Evolutionary conservation across 2,888 invertebrate genomes (phyloP).

Genomic region (Stegana nigrithorax): DNA sequence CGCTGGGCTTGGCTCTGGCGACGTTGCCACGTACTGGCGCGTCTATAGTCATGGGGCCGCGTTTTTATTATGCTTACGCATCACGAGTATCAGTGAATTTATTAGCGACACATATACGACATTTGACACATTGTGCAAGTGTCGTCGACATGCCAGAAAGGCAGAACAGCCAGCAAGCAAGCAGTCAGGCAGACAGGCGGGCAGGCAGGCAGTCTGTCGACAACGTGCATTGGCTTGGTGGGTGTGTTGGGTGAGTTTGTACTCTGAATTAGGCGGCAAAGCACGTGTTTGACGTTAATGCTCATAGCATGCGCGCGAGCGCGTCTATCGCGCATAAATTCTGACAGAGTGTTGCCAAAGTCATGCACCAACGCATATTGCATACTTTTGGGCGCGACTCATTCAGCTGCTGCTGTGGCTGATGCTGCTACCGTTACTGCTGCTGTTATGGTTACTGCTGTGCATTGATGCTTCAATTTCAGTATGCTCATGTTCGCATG

Average conservation of each 20-base stretch:
- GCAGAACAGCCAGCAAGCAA: no score
- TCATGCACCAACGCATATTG: not conserved
- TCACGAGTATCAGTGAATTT: conserved; percentile 47
- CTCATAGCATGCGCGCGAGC: conserved; percentile 42
- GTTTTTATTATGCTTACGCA: conserved; percentile 47
- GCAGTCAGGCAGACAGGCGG: no score
- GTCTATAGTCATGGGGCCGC: not conserved
- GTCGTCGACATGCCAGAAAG: conserved; percentile 39
- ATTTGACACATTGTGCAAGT: conserved; percentile 57
- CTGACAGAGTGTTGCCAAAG: no score
- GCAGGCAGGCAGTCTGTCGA: no score
- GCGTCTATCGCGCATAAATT: conserved; percentile 8
- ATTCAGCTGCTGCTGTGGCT: not conserved
- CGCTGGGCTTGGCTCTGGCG: no score
- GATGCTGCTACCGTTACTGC: not conserved
- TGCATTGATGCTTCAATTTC: conserved; percentile 38
- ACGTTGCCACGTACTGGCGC: conserved; percentile 1
- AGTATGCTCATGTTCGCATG: conserved; percentile 55
- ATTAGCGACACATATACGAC: conserved; percentile 56
- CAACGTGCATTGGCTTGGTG: conserved; percentile 26
- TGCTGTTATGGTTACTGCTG: not conserved
- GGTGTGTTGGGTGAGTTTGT: conserved; percentile 27
- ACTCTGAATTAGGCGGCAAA: conserved; percentile 50
- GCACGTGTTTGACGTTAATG: conserved; percentile 45
- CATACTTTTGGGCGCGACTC: conserved; percentile 6